Percentiles rank a stretch among this genome's conserved stretches.
phyloP scores from a whole-genome alignment of 53 echinoderm and acorn worm species.

The Zoroaster sp. region DNA sequence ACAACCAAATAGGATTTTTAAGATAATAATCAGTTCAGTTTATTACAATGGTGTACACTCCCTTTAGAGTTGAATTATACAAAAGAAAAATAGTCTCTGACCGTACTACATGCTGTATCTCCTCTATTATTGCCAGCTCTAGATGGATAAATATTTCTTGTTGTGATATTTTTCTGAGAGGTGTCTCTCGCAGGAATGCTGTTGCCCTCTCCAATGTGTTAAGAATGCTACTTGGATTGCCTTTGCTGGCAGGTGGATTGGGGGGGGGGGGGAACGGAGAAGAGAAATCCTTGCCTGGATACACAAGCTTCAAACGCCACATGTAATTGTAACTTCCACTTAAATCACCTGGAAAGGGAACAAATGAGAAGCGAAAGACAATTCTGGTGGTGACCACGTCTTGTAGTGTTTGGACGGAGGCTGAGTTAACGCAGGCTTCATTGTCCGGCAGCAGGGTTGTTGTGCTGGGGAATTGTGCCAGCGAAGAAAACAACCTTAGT shows the following conservation, averaged over 20 bases:
- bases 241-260: neutral
- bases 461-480: neutral
- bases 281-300: neutral
- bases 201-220: conserved; percentile 2
- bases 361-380: neutral
- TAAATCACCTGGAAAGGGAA: neutral
- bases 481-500: neutral
- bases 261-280: neutral
- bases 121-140: too few relatives aligned
- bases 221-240: neutral
- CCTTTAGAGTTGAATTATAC: too few relatives aligned
- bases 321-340: neutral
- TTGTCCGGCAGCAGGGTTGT: conserved; percentile 12
- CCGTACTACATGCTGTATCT: too few relatives aligned
- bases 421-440: neutral
- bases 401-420: neutral
- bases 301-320: neutral
- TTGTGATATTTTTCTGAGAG: neutral
- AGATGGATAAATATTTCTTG: too few relatives aligned
- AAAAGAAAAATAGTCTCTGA: too few relatives aligned
- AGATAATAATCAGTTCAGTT: too few relatives aligned
- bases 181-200: neutral
- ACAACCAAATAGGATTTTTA: too few relatives aligned
- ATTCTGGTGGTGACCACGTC: neutral
- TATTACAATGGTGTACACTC: too few relatives aligned